These are phyloP conservation scores for Tretioscincus oriximinensis DNA, from an alignment of 2,113 vertebrate species.

Conservation along the genomic window DNA sequence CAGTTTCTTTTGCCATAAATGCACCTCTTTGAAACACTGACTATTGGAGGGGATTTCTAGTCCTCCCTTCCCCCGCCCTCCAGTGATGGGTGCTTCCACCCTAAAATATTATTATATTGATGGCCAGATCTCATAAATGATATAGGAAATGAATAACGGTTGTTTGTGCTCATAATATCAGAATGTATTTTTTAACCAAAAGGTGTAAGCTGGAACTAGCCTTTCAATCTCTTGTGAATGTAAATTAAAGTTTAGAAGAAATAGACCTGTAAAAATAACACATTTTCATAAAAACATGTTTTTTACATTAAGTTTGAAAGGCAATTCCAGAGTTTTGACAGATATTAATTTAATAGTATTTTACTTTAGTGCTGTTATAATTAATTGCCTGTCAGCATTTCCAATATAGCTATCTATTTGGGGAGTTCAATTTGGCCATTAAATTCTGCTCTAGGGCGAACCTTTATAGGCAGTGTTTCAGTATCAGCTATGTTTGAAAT, in stretches of 20 bases:
- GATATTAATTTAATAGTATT: conserved; percentile 56
- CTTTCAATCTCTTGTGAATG: conserved; percentile 55
- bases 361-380: conserved; percentile 57
- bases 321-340: conserved; percentile 55
- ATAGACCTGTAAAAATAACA: conserved; percentile 48
- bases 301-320: conserved; percentile 53
- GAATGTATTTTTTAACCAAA: conserved; percentile 36
- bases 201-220: conserved; percentile 3
- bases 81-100: too few relatives aligned
- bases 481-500: conserved; percentile 35
- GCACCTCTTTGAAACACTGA: too few relatives aligned
- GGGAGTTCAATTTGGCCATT: conserved; percentile 43
- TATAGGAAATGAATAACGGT: conserved; percentile 23
- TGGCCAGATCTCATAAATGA: conserved; percentile 13
- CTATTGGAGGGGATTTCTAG: too few relatives aligned
- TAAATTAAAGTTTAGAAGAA: conserved; percentile 59
- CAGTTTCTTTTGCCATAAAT: too few relatives aligned
- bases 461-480: conserved; percentile 34
- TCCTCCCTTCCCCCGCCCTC: too few relatives aligned
- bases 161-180: neutral
- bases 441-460: conserved; percentile 49
- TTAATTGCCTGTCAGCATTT: conserved; percentile 52
- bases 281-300: conserved; percentile 48
- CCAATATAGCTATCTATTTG: conserved; percentile 64
- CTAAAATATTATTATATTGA: too few relatives aligned